Percentiles rank a stretch among this genome's conserved stretches.
These are phyloP conservation scores for Drosophila kanapiae DNA, from an alignment of 1,140 invertebrate genomes.

Conservation along the genomic window DNA sequence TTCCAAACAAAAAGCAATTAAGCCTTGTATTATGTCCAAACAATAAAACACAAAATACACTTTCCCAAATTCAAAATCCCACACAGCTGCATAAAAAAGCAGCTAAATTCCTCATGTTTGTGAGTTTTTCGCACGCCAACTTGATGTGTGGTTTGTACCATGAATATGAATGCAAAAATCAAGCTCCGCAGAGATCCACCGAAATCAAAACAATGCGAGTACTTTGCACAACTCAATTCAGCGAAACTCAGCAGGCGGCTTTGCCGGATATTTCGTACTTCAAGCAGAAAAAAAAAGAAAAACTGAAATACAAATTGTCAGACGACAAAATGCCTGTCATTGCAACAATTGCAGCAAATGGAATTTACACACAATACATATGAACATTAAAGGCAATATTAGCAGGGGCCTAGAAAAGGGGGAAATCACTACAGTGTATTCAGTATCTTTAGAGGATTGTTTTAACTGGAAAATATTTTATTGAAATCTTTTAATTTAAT, in stretches of 20 bases:
- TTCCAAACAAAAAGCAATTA: conserved; percentile 51
- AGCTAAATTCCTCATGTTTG: conserved; percentile 26
- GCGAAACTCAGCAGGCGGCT: conserved; percentile 18
- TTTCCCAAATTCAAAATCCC: conserved; percentile 45
- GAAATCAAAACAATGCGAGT: conserved; percentile 53
- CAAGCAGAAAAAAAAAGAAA: conserved; percentile 18
- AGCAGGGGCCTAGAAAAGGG: conserved; percentile 1
- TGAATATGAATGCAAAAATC: conserved; percentile 52
- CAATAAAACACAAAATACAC: conserved; percentile 50
- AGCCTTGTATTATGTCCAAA: conserved; percentile 39
- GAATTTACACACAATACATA: conserved; percentile 21
- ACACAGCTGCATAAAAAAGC: conserved; percentile 2
- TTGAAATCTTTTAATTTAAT: not conserved
- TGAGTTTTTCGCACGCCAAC: conserved; percentile 57
- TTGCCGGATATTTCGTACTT: conserved; percentile 48
- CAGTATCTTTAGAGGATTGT: not conserved
- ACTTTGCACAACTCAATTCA: conserved; percentile 56
- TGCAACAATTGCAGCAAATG: conserved; percentile 69
- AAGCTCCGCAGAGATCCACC: conserved; percentile 19
- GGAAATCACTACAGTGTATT: not conserved
- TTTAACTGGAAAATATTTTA: not conserved
- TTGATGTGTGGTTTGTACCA: conserved; percentile 49
- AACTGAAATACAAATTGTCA: conserved; percentile 26
- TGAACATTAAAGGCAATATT: conserved; percentile 6
- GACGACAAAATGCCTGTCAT: conserved; percentile 67